A percentile compares a stretch with the other conserved stretches of the same genome.
These are phyloP conservation scores for Chrysomallon squamiferum DNA, from an alignment of 1,140 invertebrate genomes.

Conservation along the genomic window DNA sequence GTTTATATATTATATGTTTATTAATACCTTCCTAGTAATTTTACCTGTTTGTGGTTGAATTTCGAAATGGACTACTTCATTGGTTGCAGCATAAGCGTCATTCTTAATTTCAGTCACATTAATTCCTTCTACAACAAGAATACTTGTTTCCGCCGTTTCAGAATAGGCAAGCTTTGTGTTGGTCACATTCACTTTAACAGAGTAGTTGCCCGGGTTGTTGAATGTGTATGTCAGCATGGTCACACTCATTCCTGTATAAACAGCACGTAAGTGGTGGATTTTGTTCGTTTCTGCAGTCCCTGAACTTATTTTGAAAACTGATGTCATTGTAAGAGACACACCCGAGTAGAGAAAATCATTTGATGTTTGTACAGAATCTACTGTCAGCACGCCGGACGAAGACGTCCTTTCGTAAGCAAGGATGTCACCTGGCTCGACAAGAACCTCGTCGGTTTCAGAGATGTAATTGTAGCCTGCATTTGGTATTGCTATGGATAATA, in stretches of 20 bases:
- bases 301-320: background rate
- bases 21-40: background rate
- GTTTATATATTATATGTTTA: too few species aligned
- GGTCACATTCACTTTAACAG: conserved; percentile 11
- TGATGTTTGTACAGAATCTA: background rate
- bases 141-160: conserved; percentile 1
- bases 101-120: conserved; percentile 24
- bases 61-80: conserved; percentile 3
- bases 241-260: conserved; percentile 15
- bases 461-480: conserved; percentile 19
- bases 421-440: conserved; percentile 23
- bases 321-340: background rate
- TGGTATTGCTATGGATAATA: conserved; percentile 2
- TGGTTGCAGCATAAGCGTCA: conserved; percentile 20
- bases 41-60: conserved; percentile 40
- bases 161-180: conserved; percentile 2
- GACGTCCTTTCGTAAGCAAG: conserved; percentile 18
- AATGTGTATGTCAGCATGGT: conserved; percentile 25
- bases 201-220: conserved; percentile 11
- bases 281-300: background rate
- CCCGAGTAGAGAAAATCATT: background rate
- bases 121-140: conserved; percentile 36
- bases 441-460: background rate
- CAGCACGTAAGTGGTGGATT: conserved; percentile 13
- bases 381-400: conserved; percentile 13